Evolutionary conservation across 2,888 invertebrate species (phyloP), one percentile per base, ranked within the genome.

Genomic region (Papilio demoleus): DNA sequence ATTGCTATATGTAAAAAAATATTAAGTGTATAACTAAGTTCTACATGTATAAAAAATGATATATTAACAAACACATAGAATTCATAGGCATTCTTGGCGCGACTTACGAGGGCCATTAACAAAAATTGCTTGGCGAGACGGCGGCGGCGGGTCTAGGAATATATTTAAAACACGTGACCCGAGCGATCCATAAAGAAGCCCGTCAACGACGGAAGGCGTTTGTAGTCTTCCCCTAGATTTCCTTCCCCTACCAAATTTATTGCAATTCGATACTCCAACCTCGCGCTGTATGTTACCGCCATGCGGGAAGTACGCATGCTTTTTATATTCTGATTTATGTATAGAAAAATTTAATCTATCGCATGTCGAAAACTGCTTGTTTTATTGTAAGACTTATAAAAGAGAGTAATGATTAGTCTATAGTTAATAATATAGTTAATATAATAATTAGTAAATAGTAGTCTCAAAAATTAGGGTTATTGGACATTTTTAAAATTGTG

Each of bases 231-330:
- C 62, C 40, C 75, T 73, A 73, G 64, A 77, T 72, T 73, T 72
- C 76, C 68, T 63, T 70, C 75, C 76, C 77, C 79, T 74, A 73
- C 81, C 80, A 77, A 88, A 88, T 90, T 88, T 88, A 90, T 88
- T 79, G 88, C 87, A 90, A 91, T 88, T 81, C 88, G 85, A 90
- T 88, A 88, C 81, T 68, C 71, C 58, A 56, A 66, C 73, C 67
- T 47, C 68, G 53, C 45, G 58, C 56, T 61, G 9, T 27, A 36
- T 9, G 34, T 62, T 63, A 22, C 53, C 19, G 31, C 14, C 19
- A 9, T 4, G 19, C 31, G 69, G 71, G 66, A 67, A 71, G 53
- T 56, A 45, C 58, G 27, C 12, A n/a, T 27, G 19, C 24, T 27
- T 42, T 27, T 6, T 27, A 53, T n/a, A n/a, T 27, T 2, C 27